Conservation (phyloP, 2,113 vertebrate genomes). For the Tonatia bakeri region DNA sequence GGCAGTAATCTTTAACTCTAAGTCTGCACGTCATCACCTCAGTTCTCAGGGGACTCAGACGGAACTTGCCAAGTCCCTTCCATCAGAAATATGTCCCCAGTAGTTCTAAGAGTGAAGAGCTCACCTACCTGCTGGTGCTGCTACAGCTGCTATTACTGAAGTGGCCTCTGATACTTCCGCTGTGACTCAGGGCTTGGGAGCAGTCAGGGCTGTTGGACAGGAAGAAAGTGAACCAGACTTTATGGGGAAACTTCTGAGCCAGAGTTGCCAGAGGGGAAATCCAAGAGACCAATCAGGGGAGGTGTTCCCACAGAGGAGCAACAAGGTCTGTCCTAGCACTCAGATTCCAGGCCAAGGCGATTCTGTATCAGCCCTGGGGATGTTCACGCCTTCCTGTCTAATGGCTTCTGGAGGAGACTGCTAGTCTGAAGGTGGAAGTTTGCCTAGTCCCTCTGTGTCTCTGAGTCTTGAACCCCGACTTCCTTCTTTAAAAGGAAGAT, state of each 20-base stretch:
- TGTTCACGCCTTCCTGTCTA: background rate
- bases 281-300: background rate
- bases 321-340: background rate
- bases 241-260: background rate
- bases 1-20: background rate
- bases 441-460: background rate
- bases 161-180: background rate
- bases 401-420: background rate
- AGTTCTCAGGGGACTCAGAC: background rate
- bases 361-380: background rate
- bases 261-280: background rate
- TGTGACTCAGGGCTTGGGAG: constrained; percentile 2
- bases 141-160: background rate
- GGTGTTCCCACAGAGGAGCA: background rate
- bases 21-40: background rate
- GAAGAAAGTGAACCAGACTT: background rate
- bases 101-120: background rate
- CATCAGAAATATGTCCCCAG: background rate
- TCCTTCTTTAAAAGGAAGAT: background rate
- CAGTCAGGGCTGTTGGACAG: background rate
- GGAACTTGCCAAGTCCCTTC: background rate
- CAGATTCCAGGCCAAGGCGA: background rate
- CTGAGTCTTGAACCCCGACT: background rate
- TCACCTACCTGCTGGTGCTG: constrained; percentile 6
- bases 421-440: background rate